Base-by-base conservation (phyloP, 2,888 invertebrate genomes). In the Clivina fossor region DNA sequence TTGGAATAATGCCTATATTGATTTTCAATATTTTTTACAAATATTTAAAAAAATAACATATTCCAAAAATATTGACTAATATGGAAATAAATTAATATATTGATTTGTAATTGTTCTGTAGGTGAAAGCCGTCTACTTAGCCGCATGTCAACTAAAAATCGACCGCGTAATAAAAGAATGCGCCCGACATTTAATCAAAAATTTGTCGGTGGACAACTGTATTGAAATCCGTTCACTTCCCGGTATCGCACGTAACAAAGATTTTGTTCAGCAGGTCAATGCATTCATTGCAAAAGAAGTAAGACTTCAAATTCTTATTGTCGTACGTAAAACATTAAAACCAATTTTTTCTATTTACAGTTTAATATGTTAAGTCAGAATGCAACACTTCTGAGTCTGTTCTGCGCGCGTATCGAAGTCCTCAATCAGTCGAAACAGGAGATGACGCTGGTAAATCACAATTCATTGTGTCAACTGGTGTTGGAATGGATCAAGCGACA, bases 101-200 rank as follows among this genome's bases (percentile, higher is more conserved):
- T n/a, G n/a, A n/a, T n/a, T n/a, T n/a, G n/a, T n/a, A n/a, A n/a
- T n/a, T n/a, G n/a, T n/a, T n/a, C n/a, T 74, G 55, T 74, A 83
- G 71, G 84, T 92, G 55, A 85, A 86, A 67, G 82, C 85, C 16
- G 84, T 92, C 57, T 93, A 90, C 78, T 76, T 83, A 67, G 85
- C 89, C n/a, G 90, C 92, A 5, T 82, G 80, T 69, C 82, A 83
- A 58, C 78, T 93, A 66, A 86, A 87, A 70, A 84, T 93, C 78
- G 85, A 86, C 62, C 75, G 83, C 18, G 88, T 87, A 59, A 83
- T 86, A 49, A 78, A 80, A 59, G 82, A 84, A 74, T 92, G 83
- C 76, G 88, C 81, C 65, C 79, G 79, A 62, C 86, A 78, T 76
- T 80, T 86, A 65, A 84, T 83, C 32, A 78, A 80, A 66, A 82